Percentiles rank a stretch among this genome's conserved stretches.
phyloP scores from a whole-genome alignment of 2,113 vertebrate species.

The Nannospalax galili region DNA sequence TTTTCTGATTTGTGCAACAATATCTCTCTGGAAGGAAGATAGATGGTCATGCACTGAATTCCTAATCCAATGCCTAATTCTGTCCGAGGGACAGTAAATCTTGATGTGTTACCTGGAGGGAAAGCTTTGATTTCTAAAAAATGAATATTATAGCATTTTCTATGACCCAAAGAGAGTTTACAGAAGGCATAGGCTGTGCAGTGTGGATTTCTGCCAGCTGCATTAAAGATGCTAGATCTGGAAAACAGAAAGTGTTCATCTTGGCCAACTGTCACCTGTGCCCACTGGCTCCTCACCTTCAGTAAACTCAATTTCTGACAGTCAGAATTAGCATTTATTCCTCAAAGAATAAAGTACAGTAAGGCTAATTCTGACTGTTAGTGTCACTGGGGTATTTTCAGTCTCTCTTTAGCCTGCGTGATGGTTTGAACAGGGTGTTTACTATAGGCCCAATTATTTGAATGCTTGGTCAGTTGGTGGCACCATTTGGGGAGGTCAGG shows the following conservation, averaged over 20 bases:
- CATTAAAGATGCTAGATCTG: conserved; percentile 44
- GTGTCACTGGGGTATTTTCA: neutral
- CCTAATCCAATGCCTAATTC: conserved; percentile 70
- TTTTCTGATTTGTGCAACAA: conserved; percentile 78
- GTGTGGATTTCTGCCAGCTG: conserved; percentile 21
- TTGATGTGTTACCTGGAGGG: conserved; percentile 75
- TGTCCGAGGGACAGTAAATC: conserved; percentile 67
- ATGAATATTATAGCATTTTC: conserved; percentile 68
- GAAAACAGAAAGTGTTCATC: conserved; percentile 44
- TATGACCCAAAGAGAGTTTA: conserved; percentile 62
- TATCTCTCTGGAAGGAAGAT: conserved; percentile 65
- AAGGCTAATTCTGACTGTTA: neutral
- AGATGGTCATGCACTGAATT: conserved; percentile 69
- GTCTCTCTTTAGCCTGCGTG: neutral
- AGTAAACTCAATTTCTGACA: neutral
- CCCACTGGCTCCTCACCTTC: neutral
- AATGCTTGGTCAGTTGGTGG: too few relatives aligned
- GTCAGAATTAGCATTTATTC: conserved; percentile 6
- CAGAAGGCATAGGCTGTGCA: rapidly evolving
- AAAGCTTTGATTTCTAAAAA: conserved; percentile 71
- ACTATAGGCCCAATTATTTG: too few relatives aligned
- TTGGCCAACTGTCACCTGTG: neutral
- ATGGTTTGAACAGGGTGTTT: too few relatives aligned
- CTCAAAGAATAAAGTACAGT: neutral
- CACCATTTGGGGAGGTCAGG: too few relatives aligned